Base-by-base conservation (phyloP, 1,140 invertebrate species). In the Diorhabda carinulata region DNA sequence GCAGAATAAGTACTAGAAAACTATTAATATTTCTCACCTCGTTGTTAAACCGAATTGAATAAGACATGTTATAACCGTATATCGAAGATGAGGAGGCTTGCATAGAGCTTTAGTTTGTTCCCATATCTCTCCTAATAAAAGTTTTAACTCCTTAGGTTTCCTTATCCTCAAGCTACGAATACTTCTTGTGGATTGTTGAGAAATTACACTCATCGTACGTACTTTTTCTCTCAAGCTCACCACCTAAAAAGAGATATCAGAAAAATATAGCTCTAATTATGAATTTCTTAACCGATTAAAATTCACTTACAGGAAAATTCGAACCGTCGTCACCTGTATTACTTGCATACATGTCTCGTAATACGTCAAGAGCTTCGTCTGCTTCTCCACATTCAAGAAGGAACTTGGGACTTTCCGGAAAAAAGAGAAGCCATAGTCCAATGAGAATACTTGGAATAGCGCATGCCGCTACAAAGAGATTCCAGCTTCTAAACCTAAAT, bases 381-480 rank as follows among this genome's bases (percentile, higher is more conserved):
- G 90, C 86, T 77, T 91, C 87, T 60, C 91, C 90, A 78, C 88
- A 89, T 75, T 91, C 89, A 72, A 94, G 84, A 64, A 93, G 84
- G 79, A 92, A 95, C 78, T 93, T 94, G 2, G 93, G 92, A 79
- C 92, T 94, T 81, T 95, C 93, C 3, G 92, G 93, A 82, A 95
- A 92, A 43, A 87, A 84, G 66, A 91, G 84, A 3, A 94, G 83
- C 85, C 86, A 92, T 43, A 89, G 82, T 40, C 86, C 87, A 7
- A 90, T 82, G 66, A 88, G 73, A 3, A 87, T 80, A 43, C 86
- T 89, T 0, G 89, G 89, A 2, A 90, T 73, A 2, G 88, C 86
- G 76, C 89, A 90, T 1, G 89, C 82, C 0, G 87, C 85, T 2
- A 91, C 89, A 77, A 91, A 92, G 79, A 90, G 84, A 81, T 91